Conservation (phyloP, 2,113 vertebrate genomes). For the Arvicanthis niloticus region DNA sequence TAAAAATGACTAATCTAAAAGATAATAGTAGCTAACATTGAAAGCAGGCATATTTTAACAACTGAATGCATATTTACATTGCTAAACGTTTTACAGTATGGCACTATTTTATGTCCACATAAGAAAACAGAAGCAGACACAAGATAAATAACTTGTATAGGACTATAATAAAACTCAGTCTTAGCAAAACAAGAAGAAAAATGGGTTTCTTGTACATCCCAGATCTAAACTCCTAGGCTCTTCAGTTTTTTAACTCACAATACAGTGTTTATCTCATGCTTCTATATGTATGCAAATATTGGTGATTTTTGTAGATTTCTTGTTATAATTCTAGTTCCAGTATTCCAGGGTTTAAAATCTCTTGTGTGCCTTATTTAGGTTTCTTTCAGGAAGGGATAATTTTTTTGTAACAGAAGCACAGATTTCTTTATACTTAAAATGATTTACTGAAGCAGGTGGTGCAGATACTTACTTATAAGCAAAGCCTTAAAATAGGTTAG, state of each 20-base stretch:
- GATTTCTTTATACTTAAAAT: background rate
- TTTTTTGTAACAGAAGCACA: conserved; percentile 8
- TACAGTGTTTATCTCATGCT: background rate
- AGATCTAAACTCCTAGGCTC: background rate
- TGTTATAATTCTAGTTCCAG: background rate
- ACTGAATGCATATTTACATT: background rate
- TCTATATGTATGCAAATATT: background rate
- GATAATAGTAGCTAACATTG: background rate
- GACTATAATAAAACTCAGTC: background rate
- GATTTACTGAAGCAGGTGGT: background rate
- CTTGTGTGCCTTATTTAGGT: background rate
- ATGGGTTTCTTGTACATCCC: background rate
- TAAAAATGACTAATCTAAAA: background rate
- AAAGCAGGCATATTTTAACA: background rate
- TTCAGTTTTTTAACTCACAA: background rate
- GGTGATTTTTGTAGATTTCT: background rate
- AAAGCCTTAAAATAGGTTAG: conserved; percentile 13
- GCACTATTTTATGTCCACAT: background rate
- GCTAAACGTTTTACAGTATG: background rate
- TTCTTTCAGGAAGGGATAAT: background rate
- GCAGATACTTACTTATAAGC: conserved; percentile 1
- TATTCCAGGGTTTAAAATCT: background rate
- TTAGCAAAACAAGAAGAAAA: background rate
- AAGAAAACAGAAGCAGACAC: background rate
- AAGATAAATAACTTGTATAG: background rate